Evolutionary conservation across 92 coral and sea anemone species (phyloP).

Genomic region (Zoanthus gigantus): DNA sequence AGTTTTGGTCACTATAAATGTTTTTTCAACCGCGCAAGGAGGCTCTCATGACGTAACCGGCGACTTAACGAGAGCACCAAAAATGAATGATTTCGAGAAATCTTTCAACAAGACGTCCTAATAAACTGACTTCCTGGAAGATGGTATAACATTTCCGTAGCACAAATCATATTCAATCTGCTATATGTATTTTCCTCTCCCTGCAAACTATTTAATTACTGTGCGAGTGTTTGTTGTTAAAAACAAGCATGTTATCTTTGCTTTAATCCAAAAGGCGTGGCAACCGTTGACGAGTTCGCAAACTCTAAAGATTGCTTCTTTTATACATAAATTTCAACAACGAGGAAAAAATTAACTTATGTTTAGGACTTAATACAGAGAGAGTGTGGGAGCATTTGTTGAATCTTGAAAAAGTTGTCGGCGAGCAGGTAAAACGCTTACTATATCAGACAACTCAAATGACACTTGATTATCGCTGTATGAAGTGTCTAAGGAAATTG

Average conservation of each 20-base stretch:
- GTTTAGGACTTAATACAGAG: no score
- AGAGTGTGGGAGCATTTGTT: no score
- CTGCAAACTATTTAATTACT: not conserved
- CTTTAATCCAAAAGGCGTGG: slow-evolving; percentile 50
- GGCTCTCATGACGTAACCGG: slow-evolving; percentile 18
- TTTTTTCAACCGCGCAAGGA: slow-evolving; percentile 51
- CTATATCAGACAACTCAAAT: no score
- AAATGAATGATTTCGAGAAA: slow-evolving; percentile 18
- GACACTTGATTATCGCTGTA: no score
- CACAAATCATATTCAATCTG: not conserved
- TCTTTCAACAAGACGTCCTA: slow-evolving; percentile 42
- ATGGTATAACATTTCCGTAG: slow-evolving; percentile 40
- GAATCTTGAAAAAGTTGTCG: no score
- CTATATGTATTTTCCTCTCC: not conserved
- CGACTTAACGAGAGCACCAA: slow-evolving; percentile 11
- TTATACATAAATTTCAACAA: not conserved
- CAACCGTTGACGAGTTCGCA: slow-evolving; percentile 25
- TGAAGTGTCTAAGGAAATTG: no score
- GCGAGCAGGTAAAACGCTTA: no score
- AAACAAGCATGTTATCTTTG: slow-evolving; percentile 22
- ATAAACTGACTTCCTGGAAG: slow-evolving; percentile 36
- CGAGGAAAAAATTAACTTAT: not conserved
- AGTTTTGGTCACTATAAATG: slow-evolving; percentile 29
- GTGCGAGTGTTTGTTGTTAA: slow-evolving; percentile 20
- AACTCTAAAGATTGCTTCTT: not conserved